Percentiles rank a stretch among this genome's conserved stretches.
Conservation (phyloP, 2,797 vertebrate species). For the Ispidina lecontei region DNA sequence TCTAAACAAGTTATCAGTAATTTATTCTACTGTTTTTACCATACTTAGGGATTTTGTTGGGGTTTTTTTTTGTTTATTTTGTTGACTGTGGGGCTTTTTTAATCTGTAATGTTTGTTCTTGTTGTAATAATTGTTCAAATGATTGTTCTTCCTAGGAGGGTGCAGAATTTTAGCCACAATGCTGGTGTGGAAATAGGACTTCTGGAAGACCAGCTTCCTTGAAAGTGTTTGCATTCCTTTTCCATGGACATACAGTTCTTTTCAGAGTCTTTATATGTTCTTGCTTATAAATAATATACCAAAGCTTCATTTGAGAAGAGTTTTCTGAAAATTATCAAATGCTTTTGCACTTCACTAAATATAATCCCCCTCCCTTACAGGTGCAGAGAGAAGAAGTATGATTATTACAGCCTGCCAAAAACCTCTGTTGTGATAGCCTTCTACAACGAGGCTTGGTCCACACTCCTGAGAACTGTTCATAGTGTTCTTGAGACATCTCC, state of each 20-base stretch:
- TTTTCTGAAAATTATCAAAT: background rate
- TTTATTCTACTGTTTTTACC: background rate
- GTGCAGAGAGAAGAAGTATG: conserved; percentile 85
- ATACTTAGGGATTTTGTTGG: accelerated
- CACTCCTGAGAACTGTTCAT: conserved; percentile 87
- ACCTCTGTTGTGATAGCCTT: conserved; percentile 89
- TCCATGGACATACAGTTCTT: background rate
- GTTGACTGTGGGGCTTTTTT: background rate
- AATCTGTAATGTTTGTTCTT: background rate
- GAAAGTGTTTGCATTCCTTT: background rate
- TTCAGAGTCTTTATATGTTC: background rate
- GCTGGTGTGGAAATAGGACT: background rate
- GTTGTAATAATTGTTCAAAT: no score
- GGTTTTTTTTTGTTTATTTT: background rate
- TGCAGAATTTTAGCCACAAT: background rate
- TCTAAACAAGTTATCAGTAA: background rate
- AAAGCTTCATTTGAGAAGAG: background rate
- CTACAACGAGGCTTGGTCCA: conserved; percentile 93
- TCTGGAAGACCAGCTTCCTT: background rate
- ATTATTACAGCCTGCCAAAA: conserved; percentile 82
- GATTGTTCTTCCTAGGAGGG: background rate
- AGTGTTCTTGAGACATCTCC: conserved; percentile 96
- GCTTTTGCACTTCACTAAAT: background rate
- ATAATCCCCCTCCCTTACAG: conserved; percentile 73
- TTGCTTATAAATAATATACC: background rate